phyloP scores from a whole-genome alignment of 2,888 invertebrate species.

The Cyclophora albipunctata region DNA sequence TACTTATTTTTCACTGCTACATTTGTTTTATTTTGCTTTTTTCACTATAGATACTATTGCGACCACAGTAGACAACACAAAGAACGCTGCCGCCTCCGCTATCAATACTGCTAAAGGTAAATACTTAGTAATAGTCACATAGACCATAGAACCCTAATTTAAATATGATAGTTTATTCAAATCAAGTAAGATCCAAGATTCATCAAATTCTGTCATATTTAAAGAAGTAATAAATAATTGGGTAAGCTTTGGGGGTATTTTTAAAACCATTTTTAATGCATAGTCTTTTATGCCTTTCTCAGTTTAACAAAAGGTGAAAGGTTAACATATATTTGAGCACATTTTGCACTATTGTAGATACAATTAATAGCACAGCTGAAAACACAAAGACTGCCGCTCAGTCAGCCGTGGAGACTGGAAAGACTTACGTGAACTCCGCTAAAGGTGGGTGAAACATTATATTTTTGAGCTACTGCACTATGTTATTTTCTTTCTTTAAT shows the following conservation, averaged over 20 bases:
- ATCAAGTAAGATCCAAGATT: no score
- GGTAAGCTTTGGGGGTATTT: no score
- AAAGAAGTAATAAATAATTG: no score
- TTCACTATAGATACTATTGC: conserved; percentile 52
- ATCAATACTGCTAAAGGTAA: conserved; percentile 60
- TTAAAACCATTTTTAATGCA: no score
- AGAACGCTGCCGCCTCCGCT: conserved; percentile 65
- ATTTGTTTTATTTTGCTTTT: conserved; percentile 9
- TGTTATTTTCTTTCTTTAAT: conserved; percentile 1
- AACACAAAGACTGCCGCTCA: conserved; percentile 39
- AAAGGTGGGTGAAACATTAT: conserved; percentile 36
- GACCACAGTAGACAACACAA: conserved; percentile 59
- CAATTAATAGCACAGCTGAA: conserved; percentile 39
- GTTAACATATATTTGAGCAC: neutral
- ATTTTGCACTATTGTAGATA: conserved; percentile 33
- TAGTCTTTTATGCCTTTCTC: no score
- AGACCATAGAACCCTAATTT: no score
- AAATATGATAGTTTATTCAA: no score
- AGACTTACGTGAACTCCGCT: conserved; percentile 34
- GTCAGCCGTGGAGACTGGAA: conserved; percentile 40
- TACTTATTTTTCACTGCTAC: no score
- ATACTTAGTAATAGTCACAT: conserved; percentile 5
- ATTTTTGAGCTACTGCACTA: conserved; percentile 6
- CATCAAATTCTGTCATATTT: no score
- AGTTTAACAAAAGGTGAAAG: neutral